Base-by-base conservation (phyloP, 2,888 invertebrate species). In the Leptinotarsa juncta region DNA sequence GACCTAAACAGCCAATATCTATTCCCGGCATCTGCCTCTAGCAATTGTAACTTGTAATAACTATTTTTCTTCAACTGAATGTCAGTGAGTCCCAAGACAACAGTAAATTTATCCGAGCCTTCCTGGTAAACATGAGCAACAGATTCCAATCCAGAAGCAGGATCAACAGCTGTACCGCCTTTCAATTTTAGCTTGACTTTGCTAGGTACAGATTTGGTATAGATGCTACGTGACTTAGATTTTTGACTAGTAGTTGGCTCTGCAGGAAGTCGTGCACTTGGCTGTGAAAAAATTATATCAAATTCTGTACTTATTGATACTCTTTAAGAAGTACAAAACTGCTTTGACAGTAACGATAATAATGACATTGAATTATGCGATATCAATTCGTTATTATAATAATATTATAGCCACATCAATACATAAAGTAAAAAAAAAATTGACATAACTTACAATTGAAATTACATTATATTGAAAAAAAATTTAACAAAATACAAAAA, bases 1-100 rank as follows among this genome's bases (percentile, higher is more conserved):
- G 97, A 91, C 18, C 97, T 83, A 71, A 87, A 87, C 71, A 87
- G 84, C 89, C 87, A 88, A 79, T 89, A 96, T 90, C 88, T 90
- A 15, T 90, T 88, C 23, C 87, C 88, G 1, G 85, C 88, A 84
- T 98, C 96, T 4, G 93, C 88, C 85, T 97, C 92, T 70, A 99
- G 89, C 67, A 98, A 88, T 87, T 99, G 99, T 70, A 99, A 83
- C 85, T 98, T 99, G 89, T 99, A 99, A 87, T 90, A 99, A 3
- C 97, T 97, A 88, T 99, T 99, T 85, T 94, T 95, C 80, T 96
- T 95, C 1, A 90, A 90, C 79, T 95, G 94, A 49, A 99, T 91
- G 86, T 99, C 97, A 0, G 97, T 96, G 79, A 93, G 88, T 15
- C 95, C 94, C 4, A 99, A 91, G 0, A 96, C 94, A 48, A 91